Evolutionary conservation across 2,888 invertebrate species (phyloP).

Genomic region (Scaptomyza parva): DNA sequence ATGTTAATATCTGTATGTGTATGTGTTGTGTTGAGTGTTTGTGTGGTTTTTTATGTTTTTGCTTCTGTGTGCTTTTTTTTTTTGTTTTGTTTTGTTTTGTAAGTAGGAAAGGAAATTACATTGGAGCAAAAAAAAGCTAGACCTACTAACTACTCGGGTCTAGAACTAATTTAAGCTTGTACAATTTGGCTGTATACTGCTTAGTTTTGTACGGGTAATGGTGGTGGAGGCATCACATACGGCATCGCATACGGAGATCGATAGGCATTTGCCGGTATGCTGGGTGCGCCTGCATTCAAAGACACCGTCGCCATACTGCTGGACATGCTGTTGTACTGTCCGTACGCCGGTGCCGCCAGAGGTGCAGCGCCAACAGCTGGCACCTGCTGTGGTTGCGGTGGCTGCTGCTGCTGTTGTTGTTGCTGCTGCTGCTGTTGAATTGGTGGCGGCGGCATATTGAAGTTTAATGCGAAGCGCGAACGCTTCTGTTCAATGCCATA

Average conservation of each 20-base stretch:
- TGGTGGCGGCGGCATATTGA: slow-evolving; percentile 69
- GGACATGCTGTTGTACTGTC: slow-evolving; percentile 68
- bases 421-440: slow-evolving; percentile 60
- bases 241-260: slow-evolving; percentile 82
- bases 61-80: slow-evolving; percentile 26
- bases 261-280: slow-evolving; percentile 60
- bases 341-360: slow-evolving; percentile 56
- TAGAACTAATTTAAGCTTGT: slow-evolving; percentile 49
- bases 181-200: slow-evolving; percentile 51
- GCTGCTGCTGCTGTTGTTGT: slow-evolving; percentile 44
- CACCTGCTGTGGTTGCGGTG: slow-evolving; percentile 49
- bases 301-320: slow-evolving; percentile 68
- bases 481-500: slow-evolving; percentile 72
- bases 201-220: slow-evolving; percentile 84
- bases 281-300: slow-evolving; percentile 58
- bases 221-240: slow-evolving; percentile 83
- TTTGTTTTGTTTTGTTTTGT: slow-evolving; percentile 9
- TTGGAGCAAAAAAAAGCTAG: slow-evolving; percentile 54
- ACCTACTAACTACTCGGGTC: slow-evolving; percentile 56
- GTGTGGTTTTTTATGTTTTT: slow-evolving; percentile 15
- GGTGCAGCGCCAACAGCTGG: slow-evolving; percentile 39
- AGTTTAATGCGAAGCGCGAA: slow-evolving; percentile 69
- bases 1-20: slow-evolving; percentile 27
- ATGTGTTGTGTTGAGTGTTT: slow-evolving; percentile 13
- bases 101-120: slow-evolving; percentile 64